Percentiles rank a stretch among this genome's conserved stretches.
phyloP scores from a whole-genome alignment of 2,797 vertebrate genomes.

The Anniella stebbinsi region DNA sequence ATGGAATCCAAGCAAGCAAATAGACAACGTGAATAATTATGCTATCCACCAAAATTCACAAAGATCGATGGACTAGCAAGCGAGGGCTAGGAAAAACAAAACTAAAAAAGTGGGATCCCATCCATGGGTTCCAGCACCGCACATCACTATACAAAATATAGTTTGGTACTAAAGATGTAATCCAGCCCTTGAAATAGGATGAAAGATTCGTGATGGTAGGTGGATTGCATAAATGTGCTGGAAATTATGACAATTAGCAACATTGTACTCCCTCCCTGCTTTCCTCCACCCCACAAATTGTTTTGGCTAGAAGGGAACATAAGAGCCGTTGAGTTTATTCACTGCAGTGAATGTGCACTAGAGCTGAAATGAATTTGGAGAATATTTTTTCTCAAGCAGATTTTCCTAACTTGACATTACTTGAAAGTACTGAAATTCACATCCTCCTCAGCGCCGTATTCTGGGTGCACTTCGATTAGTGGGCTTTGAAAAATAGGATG shows the following conservation, averaged over 20 bases:
- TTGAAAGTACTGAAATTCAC: not conserved
- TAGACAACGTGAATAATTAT: not conserved
- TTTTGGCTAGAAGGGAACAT: not conserved
- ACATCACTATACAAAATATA: not conserved
- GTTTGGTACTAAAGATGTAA: not conserved
- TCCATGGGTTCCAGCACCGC: not conserved
- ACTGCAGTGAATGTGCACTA: not conserved
- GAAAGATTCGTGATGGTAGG: not conserved
- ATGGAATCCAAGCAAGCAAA: not conserved
- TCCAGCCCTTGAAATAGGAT: not conserved
- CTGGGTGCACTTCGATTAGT: not conserved
- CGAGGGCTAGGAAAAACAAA: not conserved
- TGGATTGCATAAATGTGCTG: conserved; percentile 3
- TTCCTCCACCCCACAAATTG: too few relatives aligned
- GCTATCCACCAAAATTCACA: not conserved
- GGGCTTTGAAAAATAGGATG: too few relatives aligned
- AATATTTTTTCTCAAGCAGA: not conserved
- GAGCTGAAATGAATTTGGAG: not conserved
- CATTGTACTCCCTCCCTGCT: not conserved
- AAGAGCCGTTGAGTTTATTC: not conserved
- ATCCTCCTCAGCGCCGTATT: not conserved
- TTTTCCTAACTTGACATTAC: not conserved
- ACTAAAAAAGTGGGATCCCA: not conserved
- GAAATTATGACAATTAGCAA: not conserved
- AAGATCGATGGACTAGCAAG: not conserved